phyloP scores from a whole-genome alignment of 2,888 invertebrate species.

The Nemoura dubitans region DNA sequence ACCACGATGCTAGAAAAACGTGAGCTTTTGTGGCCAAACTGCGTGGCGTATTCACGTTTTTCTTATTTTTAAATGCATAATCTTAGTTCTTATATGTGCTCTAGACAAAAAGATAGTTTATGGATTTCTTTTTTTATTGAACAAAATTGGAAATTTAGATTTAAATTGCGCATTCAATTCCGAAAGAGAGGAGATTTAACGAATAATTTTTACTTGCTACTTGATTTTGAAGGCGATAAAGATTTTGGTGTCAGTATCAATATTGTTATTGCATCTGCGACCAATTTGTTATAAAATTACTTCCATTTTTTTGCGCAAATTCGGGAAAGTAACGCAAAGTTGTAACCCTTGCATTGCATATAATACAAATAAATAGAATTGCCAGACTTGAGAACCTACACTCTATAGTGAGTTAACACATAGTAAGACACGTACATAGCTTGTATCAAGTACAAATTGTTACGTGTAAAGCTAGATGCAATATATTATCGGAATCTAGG shows the following conservation, averaged over 20 bases:
- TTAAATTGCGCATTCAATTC: neutral
- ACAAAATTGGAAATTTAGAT: neutral
- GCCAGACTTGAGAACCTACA: neutral
- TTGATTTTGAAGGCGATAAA: neutral
- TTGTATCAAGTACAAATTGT: neutral
- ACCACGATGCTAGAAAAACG: slow-evolving; percentile 25
- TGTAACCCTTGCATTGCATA: too few species aligned
- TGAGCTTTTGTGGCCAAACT: slow-evolving; percentile 29
- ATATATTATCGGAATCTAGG: neutral
- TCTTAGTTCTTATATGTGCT: neutral
- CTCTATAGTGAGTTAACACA: neutral
- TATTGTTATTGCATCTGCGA: neutral
- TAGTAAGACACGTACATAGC: neutral
- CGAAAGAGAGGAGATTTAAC: neutral
- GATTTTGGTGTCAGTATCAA: neutral
- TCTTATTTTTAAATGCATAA: slow-evolving; percentile 25
- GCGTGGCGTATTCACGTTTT: slow-evolving; percentile 28
- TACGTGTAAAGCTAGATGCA: neutral
- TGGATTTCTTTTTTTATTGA: neutral
- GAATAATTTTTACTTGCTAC: neutral
- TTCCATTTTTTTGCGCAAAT: neutral
- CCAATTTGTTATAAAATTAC: neutral
- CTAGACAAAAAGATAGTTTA: slow-evolving; percentile 23
- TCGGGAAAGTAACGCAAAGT: too few species aligned
- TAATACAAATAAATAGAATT: too few species aligned